Conservation (phyloP, 2,113 vertebrate species). For the Xyliphius kryptos region DNA sequence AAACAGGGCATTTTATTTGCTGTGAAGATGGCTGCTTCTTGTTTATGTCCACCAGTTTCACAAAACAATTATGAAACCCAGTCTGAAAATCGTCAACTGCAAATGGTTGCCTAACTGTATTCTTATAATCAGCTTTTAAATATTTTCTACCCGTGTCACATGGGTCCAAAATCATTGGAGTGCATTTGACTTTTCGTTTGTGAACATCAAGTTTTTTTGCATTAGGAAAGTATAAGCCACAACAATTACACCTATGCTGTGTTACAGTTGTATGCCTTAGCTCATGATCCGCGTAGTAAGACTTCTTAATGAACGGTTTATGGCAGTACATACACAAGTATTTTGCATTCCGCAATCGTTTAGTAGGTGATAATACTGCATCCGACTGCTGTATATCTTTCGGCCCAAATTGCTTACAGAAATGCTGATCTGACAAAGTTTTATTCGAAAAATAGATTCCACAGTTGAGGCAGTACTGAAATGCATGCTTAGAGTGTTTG, state of each 20-base stretch:
- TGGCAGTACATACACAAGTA: conserved; percentile 50
- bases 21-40: conserved; percentile 25
- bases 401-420: conserved; percentile 31
- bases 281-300: conserved; percentile 50
- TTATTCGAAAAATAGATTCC: conserved; percentile 45
- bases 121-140: neutral
- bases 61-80: conserved; percentile 49
- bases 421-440: conserved; percentile 41
- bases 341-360: neutral
- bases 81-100: neutral
- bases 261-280: conserved; percentile 55
- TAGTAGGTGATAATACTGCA: too few relatives aligned
- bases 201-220: conserved; percentile 44
- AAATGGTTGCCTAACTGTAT: neutral
- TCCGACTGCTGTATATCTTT: too few relatives aligned
- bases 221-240: conserved; percentile 59
- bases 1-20: conserved; percentile 40
- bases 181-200: conserved; percentile 23
- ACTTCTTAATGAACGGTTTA: conserved; percentile 41
- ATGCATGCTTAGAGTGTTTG: conserved; percentile 43
- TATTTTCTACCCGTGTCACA: neutral
- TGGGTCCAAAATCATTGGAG: conserved; percentile 22
- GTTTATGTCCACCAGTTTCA: conserved; percentile 59
- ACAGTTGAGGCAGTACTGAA: conserved; percentile 54
- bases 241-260: conserved; percentile 52